phyloP scores from a whole-genome alignment of 1,140 invertebrate genomes.

The Trachelipus rathkii region DNA sequence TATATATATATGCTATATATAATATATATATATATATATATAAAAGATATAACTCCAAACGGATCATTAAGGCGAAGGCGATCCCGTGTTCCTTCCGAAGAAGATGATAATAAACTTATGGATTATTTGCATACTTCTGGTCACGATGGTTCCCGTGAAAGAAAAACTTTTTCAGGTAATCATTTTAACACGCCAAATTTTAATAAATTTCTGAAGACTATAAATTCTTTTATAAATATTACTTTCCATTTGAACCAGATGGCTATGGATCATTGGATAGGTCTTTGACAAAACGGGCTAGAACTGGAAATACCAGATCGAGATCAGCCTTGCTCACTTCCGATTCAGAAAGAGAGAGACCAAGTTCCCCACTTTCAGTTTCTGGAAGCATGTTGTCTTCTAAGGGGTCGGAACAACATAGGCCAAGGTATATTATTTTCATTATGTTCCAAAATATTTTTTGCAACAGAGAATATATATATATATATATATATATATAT shows the following conservation, averaged over 20 bases:
- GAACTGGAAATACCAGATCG: constrained; percentile 57
- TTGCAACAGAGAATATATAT: no score
- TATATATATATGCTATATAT: no score
- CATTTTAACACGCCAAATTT: no score
- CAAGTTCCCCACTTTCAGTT: constrained; percentile 60
- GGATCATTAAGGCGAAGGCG: constrained; percentile 74
- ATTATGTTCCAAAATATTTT: neutral
- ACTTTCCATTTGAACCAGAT: constrained; percentile 20
- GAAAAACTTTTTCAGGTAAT: constrained; percentile 61
- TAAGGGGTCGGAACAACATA: constrained; percentile 32
- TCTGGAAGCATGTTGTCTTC: constrained; percentile 46
- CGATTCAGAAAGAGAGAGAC: constrained; percentile 59
- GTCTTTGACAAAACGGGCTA: constrained; percentile 75
- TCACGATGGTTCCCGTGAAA: constrained; percentile 67
- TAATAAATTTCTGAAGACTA: no score
- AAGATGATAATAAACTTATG: constrained; percentile 78
- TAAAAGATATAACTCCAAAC: constrained; percentile 76
- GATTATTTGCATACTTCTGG: constrained; percentile 75
- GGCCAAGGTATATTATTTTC: constrained; percentile 31
- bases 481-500: constrained; percentile 6
- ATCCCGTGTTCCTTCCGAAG: constrained; percentile 73
- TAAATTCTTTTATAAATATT: no score
- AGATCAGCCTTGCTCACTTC: constrained; percentile 58
- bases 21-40: neutral
- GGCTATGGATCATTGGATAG: constrained; percentile 61